Base-by-base conservation (phyloP, 2,888 invertebrate species). In the Opisthograptis luteolata region DNA sequence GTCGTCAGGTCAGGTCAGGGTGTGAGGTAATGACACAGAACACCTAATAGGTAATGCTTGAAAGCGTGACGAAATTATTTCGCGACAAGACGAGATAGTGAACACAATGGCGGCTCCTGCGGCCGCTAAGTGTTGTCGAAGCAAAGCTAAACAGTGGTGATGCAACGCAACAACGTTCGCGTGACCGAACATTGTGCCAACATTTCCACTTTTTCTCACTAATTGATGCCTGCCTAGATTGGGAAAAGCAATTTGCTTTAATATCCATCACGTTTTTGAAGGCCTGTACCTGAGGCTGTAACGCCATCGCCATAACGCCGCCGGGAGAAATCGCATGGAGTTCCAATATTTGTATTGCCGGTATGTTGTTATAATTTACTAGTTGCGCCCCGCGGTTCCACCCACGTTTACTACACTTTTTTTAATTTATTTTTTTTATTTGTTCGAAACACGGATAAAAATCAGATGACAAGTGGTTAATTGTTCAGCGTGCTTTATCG, bases 31-130 rank as follows among this genome's bases (percentile, higher is more conserved):
- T n/a, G n/a, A n/a, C n/a, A n/a, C n/a, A n/a, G n/a, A n/a, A n/a
- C n/a, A n/a, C n/a, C n/a, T n/a, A n/a, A n/a, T 57, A 48, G 52
- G 62, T 66, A 66, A 67, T 58, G 62, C 61, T 66, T 49, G 70
- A 74, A 73, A 76, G 71, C 69, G 70, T 70, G 60, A 46, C 67
- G 57, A 64, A 60, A 54, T 34, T 15, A 50, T 55, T 44, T 53
- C 43, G 43, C 17, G 13, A 37, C 32, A 44, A 39, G 22, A 9
- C 20, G 15, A 39, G 25, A 47, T 35, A 36, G 12, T 22, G 22
- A 34, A 34, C 40, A 30, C 45, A 40, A 35, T 30, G 13, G 20
- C 14, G n/a, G 14, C 27, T 42, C 48, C 48, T n/a, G n/a, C n/a
- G n/a, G n/a, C 31, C 25, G 37, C 37, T 14, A 42, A 44, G 27